These are phyloP conservation scores for Drosophila meridiana DNA, from an alignment of 2,888 invertebrate species.

Conservation along the genomic window DNA sequence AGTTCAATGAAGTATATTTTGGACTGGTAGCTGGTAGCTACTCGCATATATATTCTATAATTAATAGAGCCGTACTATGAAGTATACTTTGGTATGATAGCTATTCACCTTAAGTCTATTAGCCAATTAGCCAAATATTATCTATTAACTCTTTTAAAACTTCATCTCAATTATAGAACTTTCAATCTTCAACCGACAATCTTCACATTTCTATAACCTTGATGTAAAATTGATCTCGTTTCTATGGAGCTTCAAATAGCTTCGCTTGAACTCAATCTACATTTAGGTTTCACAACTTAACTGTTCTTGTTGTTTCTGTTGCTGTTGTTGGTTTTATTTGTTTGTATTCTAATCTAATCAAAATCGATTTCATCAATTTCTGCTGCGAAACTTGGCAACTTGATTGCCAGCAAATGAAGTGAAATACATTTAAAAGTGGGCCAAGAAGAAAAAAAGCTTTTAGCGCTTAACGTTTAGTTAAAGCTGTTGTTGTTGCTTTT, in stretches of 20 bases:
- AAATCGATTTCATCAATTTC: conserved; percentile 66
- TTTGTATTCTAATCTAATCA: conserved; percentile 56
- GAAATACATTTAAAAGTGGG: conserved; percentile 54
- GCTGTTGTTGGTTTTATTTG: neutral
- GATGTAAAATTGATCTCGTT: neutral
- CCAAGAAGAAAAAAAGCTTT: conserved; percentile 43
- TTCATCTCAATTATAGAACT: neutral
- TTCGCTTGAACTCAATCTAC: neutral
- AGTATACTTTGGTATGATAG: too few relatives aligned
- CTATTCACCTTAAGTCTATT: neutral
- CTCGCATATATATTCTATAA: too few relatives aligned
- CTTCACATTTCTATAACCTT: too few relatives aligned
- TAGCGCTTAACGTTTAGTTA: conserved; percentile 55
- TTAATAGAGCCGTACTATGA: too few relatives aligned
- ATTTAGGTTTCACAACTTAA: neutral
- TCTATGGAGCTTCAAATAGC: neutral
- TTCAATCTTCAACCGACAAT: neutral
- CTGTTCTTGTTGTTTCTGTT: neutral
- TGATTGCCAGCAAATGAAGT: conserved; percentile 48
- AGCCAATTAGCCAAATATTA: neutral
- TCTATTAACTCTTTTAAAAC: neutral
- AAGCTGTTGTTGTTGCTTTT: conserved; percentile 29
- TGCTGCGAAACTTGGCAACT: conserved; percentile 51
- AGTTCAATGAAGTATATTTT: too few relatives aligned
- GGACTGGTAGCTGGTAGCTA: too few relatives aligned